A percentile compares a stretch with the other conserved stretches of the same genome.
phyloP scores from a whole-genome alignment of 2,113 vertebrate species.

The Corvus moneduloides region DNA sequence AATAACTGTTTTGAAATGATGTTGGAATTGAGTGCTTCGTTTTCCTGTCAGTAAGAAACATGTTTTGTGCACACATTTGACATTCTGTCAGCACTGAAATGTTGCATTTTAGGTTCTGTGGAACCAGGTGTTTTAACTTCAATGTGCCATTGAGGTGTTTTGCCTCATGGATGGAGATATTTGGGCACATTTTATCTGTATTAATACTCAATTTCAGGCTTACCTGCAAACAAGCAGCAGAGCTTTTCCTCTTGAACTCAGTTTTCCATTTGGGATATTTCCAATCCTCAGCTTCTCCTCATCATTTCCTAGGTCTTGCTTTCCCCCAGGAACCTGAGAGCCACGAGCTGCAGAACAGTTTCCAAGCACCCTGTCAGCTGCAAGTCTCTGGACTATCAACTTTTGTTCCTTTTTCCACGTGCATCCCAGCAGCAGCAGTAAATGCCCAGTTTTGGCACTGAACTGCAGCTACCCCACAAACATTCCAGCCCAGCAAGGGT shows the following conservation, averaged over 20 bases:
- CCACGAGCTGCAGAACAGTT: neutral
- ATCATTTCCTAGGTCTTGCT: neutral
- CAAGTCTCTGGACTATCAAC: neutral
- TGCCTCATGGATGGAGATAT: neutral
- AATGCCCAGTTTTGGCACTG: neutral
- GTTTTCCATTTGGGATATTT: neutral
- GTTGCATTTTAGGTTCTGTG: neutral
- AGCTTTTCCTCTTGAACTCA: neutral
- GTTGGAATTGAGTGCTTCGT: neutral
- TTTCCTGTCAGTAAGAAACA: neutral
- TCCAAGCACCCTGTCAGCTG: neutral
- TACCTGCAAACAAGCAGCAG: neutral
- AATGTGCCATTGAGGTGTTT: accelerated
- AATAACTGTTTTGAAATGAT: neutral
- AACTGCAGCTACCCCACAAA: neutral
- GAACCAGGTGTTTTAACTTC: neutral
- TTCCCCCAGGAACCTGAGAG: neutral
- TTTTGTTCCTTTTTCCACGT: neutral
- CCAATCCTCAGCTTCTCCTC: neutral
- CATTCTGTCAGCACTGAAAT: neutral
- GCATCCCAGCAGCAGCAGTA: neutral
- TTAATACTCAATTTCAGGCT: neutral
- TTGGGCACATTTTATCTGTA: neutral
- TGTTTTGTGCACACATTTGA: neutral
- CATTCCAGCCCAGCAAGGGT: neutral